phyloP scores from a whole-genome alignment of 1,140 invertebrate genomes.

The Temnothorax longispinosus region DNA sequence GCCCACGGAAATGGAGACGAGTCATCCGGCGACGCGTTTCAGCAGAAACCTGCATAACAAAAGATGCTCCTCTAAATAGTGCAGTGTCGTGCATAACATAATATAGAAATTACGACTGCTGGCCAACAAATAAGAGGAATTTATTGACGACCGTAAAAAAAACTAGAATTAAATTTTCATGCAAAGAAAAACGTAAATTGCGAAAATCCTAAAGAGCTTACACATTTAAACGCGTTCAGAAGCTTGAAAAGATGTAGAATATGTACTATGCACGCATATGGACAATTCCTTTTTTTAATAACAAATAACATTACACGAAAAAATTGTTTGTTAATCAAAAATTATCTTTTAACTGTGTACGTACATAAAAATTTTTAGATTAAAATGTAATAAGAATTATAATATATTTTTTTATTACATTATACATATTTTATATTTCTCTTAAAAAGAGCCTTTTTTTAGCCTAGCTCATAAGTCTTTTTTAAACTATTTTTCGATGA shows the following conservation, averaged over 20 bases:
- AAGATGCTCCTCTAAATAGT: conserved; percentile 33
- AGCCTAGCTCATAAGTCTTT: neutral
- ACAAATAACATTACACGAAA: neutral
- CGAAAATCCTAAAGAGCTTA: neutral
- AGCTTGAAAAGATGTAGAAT: neutral
- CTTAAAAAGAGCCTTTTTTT: neutral
- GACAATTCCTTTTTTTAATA: neutral
- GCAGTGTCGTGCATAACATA: conserved; percentile 34
- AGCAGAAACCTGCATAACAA: neutral
- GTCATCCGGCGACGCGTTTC: neutral
- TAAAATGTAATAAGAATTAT: neutral
- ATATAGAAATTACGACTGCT: conserved; percentile 27
- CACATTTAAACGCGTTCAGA: neutral
- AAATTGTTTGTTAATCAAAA: neutral
- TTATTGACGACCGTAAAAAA: neutral
- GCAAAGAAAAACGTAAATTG: neutral
- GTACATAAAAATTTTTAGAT: neutral
- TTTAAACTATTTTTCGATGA: neutral
- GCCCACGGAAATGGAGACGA: conserved; percentile 26
- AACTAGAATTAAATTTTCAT: conserved; percentile 21
- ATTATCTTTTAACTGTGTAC: too few species aligned
- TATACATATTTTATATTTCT: neutral
- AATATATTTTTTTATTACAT: neutral
- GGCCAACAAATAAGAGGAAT: neutral
- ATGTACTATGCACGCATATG: neutral